phyloP scores from a whole-genome alignment of 2,888 invertebrate genomes.

The Cosmia trapezina region DNA sequence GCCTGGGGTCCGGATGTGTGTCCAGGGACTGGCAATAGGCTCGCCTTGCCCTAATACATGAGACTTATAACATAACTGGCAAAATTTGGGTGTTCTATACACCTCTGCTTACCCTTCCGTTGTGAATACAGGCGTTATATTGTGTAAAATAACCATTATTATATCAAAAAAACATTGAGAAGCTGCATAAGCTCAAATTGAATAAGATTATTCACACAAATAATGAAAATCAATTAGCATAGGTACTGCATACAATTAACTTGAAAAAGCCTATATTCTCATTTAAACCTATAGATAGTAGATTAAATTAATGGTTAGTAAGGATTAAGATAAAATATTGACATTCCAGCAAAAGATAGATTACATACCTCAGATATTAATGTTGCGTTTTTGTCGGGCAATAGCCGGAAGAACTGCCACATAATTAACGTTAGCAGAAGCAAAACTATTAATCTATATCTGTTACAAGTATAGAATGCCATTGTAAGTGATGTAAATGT shows the following conservation, averaged over 20 bases:
- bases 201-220: not conserved
- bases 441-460: constrained; percentile 84
- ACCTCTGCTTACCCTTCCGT: constrained; percentile 1
- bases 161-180: not conserved
- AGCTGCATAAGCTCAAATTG: not conserved
- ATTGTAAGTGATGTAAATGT: constrained; percentile 65
- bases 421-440: constrained; percentile 83
- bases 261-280: constrained; percentile 25
- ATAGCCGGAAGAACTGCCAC: constrained; percentile 84
- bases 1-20: constrained; percentile 40
- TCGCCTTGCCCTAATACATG: constrained; percentile 43
- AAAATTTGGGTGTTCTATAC: not conserved
- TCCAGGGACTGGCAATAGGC: constrained; percentile 45
- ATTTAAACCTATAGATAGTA: constrained; percentile 7
- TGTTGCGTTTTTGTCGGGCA: constrained; percentile 74
- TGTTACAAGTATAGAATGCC: constrained; percentile 86
- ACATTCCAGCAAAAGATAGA: constrained; percentile 24
- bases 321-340: constrained; percentile 29
- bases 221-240: constrained; percentile 26
- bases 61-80: constrained; percentile 26
- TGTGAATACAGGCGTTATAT: constrained; percentile 2
- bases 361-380: constrained; percentile 75
- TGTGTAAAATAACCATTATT: constrained; percentile 7
- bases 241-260: not conserved
- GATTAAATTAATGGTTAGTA: constrained; percentile 2